Evolutionary conservation across 2,113 vertebrate species (phyloP), one percentile per base, ranked within the genome.

Genomic region (Platichthys stellatus): DNA sequence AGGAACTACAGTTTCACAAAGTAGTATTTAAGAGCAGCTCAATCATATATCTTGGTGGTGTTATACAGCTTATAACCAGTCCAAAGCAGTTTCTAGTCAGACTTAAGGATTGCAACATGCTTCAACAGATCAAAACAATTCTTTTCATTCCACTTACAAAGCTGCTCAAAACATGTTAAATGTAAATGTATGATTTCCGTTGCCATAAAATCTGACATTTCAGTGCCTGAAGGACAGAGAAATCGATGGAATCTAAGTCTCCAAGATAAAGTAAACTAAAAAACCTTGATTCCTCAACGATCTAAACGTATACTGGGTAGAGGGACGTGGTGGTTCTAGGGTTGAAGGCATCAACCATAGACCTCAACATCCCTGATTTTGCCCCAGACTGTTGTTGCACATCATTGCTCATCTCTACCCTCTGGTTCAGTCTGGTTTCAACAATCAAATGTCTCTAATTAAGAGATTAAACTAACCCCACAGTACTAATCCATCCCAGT

Each of bases 61-160:
- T 21, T 74, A 14, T 43, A 18, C 11, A 28, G 75, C 51, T 54
- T 53, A 53, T 9, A n/a, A 20, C n/a, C 17, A 74, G 23, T 56
- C 49, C 51, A 13, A 28, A 56, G 57, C 21, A 45, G 40, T 23
- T 82, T 82, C 54, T 2, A 0, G 38, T 38, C 2, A 24, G 70
- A 64, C 43, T 71, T 57, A 68, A n/a, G 51, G 51, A 81, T 20
- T 58, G 28, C 20, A 45, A 63, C 26, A 53, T 53, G 35, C 26
- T 63, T 77, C 4, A 67, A 70, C 73, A 12, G 54, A 70, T 75
- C 47, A 15, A 58, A 60, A 35, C 13, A 69, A 47, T 63, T 74
- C 5, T 26, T 74, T 4, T 53, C 60, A 63, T 63, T 51, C 38
- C 59, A 3, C n/a, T 24, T 2, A 58, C 4, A 54, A n/a, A 2